Evolutionary conservation across 2,113 vertebrate species (phyloP).

Genomic region (Spermophilus dauricus): DNA sequence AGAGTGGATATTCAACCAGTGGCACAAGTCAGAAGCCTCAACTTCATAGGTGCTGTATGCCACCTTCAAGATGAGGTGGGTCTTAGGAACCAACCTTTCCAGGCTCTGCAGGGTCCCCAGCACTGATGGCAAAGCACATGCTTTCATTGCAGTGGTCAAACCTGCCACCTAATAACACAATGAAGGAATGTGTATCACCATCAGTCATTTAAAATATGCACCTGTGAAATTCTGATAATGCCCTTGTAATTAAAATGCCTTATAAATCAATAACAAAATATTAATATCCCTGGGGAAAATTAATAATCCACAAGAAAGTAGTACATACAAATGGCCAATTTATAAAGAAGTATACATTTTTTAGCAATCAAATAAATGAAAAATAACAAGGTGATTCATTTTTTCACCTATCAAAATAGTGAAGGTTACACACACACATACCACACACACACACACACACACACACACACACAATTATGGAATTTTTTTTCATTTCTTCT

Average conservation of each 20-base stretch:
- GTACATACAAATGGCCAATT: background rate
- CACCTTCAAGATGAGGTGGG: background rate
- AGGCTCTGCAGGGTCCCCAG: background rate
- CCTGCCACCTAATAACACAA: background rate
- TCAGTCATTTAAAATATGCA: constrained; percentile 44
- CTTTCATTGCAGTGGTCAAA: background rate
- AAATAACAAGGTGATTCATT: constrained; percentile 9
- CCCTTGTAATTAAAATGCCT: constrained; percentile 23
- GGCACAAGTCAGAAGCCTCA: background rate
- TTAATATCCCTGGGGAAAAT: background rate
- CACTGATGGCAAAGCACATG: background rate
- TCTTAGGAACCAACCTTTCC: background rate
- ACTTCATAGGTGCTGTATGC: background rate
- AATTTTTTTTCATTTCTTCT: constrained; percentile 4
- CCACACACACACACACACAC: background rate
- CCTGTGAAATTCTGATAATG: background rate
- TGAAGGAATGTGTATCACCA: background rate
- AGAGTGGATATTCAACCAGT: background rate
- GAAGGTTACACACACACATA: background rate
- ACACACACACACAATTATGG: background rate
- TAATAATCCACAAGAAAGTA: background rate
- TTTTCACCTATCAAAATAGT: constrained; percentile 44
- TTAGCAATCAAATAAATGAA: constrained; percentile 46
- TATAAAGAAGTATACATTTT: background rate
- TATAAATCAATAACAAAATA: constrained; percentile 42